phyloP scores from a whole-genome alignment of 2,797 vertebrate species.

The Pachyuromys duprasi region DNA sequence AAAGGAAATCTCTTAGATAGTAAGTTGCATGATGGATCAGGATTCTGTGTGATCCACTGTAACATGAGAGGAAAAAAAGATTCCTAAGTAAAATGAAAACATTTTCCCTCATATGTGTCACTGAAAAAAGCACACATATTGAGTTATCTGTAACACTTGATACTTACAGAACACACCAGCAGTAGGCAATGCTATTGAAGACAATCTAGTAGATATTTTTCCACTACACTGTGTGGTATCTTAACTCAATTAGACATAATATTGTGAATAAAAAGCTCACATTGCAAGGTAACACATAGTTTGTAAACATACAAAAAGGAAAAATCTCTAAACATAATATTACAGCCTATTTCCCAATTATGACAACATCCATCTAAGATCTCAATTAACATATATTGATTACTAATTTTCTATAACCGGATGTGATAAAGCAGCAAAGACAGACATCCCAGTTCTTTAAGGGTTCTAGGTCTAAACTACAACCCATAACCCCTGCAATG shows the following conservation, averaged over 20 bases:
- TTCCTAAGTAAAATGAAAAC: background rate
- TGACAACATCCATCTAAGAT: background rate
- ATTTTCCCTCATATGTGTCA: background rate
- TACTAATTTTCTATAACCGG: background rate
- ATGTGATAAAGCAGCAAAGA: background rate
- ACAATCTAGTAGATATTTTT: background rate
- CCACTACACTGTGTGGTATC: background rate
- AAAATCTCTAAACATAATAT: background rate
- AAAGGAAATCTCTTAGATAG: conserved; percentile 28
- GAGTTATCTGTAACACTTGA: background rate
- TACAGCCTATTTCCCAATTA: background rate
- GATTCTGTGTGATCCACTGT: background rate
- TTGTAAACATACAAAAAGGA: background rate
- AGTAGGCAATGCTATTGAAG: conserved; percentile 4
- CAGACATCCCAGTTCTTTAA: background rate
- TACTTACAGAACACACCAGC: conserved; percentile 1
- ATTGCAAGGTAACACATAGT: background rate
- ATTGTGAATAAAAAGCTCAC: background rate
- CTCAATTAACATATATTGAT: background rate
- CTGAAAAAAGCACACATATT: background rate
- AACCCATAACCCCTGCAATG: background rate
- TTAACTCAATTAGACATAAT: conserved; percentile 26
- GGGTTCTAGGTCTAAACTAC: background rate
- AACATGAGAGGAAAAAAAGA: background rate
- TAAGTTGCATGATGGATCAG: background rate